phyloP scores from a whole-genome alignment of 2,113 vertebrate species.

The Cebidichthys violaceus region DNA sequence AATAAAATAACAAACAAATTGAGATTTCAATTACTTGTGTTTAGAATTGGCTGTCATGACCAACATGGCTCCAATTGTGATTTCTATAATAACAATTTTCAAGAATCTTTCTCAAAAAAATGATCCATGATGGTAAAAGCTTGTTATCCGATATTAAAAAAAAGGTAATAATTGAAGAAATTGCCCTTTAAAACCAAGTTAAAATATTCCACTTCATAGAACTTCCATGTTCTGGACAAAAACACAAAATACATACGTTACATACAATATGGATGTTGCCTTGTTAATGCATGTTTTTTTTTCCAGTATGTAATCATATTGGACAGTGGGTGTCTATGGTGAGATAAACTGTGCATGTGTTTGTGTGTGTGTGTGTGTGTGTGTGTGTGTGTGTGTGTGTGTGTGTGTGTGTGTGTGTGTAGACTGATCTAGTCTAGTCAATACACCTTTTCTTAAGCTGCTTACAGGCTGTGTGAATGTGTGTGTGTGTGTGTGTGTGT shows the following conservation, averaged over 20 bases:
- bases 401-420: neutral
- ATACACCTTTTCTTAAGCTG: conserved; percentile 51
- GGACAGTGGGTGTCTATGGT: neutral
- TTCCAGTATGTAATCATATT: neutral
- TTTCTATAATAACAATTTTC: neutral
- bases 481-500: conserved; percentile 4
- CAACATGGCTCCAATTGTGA: neutral
- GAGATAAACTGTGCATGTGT: neutral
- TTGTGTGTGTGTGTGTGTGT: neutral
- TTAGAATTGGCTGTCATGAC: neutral
- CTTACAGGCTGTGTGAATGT: conserved; percentile 41
- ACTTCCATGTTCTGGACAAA: neutral
- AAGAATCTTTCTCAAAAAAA: neutral
- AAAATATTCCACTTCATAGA: neutral
- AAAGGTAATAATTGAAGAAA: neutral
- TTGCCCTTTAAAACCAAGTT: neutral
- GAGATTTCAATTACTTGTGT: neutral
- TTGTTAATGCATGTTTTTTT: neutral
- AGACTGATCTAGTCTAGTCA: conserved; percentile 42
- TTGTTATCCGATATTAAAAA: neutral
- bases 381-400: neutral
- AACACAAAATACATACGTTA: neutral
- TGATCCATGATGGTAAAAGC: neutral
- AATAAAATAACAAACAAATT: neutral
- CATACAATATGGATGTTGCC: neutral